These are phyloP conservation scores for Harpagoxenus sublaevis DNA, from an alignment of 2,888 invertebrate species.

Conservation along the genomic window DNA sequence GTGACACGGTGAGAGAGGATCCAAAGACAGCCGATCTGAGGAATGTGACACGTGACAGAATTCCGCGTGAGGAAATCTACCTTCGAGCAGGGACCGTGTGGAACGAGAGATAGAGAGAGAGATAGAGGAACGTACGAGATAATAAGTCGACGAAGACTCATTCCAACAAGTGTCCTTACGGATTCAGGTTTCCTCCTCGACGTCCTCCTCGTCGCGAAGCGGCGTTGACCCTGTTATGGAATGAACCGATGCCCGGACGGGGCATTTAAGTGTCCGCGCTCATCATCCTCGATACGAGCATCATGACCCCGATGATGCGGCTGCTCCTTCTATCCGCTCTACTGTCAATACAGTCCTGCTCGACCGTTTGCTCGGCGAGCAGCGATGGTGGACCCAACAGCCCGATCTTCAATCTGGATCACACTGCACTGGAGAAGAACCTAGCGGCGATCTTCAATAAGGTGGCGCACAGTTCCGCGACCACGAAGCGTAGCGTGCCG, in stretches of 20 bases:
- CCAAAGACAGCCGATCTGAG: conserved; percentile 45
- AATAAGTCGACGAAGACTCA: conserved; percentile 38
- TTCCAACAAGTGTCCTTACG: conserved; percentile 71
- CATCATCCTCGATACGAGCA: conserved; percentile 47
- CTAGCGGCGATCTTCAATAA: conserved; percentile 91
- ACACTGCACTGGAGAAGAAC: conserved; percentile 89
- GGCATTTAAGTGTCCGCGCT: conserved; percentile 57
- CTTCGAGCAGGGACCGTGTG: not conserved
- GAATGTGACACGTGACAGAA: conserved; percentile 59
- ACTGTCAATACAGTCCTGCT: conserved; percentile 54
- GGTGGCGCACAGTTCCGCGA: conserved; percentile 90
- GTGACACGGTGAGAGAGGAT: conserved; percentile 32
- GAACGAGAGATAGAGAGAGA: not conserved
- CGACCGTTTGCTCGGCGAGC: conserved; percentile 59
- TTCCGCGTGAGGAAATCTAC: conserved; percentile 1
- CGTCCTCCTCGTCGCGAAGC: conserved; percentile 18
- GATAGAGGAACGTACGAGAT: not conserved
- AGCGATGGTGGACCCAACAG: conserved; percentile 82
- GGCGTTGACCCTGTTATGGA: conserved; percentile 69
- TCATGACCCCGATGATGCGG: conserved; percentile 73
- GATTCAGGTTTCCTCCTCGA: conserved; percentile 36
- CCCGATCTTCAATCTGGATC: conserved; percentile 87
- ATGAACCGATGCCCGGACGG: conserved; percentile 71
- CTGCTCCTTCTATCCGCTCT: conserved; percentile 48
- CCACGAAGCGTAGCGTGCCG: conserved; percentile 90